Conservation (phyloP, 2,797 vertebrate species). For the Garrulus glandarius region DNA sequence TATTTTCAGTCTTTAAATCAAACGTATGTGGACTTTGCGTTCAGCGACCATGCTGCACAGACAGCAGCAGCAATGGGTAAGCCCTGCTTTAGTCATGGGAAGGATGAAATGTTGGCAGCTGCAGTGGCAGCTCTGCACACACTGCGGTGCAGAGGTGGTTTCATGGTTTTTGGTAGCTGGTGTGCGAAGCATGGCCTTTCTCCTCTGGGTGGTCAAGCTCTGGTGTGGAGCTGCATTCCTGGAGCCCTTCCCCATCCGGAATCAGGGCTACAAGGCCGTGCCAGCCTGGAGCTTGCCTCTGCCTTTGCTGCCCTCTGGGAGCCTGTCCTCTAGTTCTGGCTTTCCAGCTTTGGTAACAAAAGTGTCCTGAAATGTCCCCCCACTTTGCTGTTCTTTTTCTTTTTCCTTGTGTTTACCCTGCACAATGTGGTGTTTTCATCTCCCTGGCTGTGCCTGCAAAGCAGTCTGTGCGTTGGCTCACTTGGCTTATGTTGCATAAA, state of each 20-base stretch:
- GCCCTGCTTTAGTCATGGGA: neutral
- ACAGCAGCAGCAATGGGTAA: neutral
- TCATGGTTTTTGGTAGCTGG: fast-evolving
- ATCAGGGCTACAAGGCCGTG: neutral
- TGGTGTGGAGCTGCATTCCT: fast-evolving
- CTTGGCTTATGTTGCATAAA: neutral
- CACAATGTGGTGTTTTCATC: neutral
- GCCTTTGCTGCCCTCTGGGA: neutral
- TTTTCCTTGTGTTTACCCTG: neutral
- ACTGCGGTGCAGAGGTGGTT: fast-evolving
- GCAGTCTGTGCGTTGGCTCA: neutral
- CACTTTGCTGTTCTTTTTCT: neutral
- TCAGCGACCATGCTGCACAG: neutral
- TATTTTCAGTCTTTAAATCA: neutral
- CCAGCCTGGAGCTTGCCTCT: neutral
- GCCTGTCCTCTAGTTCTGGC: neutral
- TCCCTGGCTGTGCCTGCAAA: neutral
- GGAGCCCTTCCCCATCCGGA: neutral
- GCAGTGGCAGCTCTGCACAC: neutral
- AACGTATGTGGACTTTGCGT: neutral
- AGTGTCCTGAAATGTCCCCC: neutral
- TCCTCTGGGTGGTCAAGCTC: neutral
- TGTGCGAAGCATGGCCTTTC: fast-evolving
- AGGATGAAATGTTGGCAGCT: neutral
- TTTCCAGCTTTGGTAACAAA: neutral